These are phyloP conservation scores for Calliopum simillimum DNA, from an alignment of 2,888 invertebrate species.

Conservation along the genomic window DNA sequence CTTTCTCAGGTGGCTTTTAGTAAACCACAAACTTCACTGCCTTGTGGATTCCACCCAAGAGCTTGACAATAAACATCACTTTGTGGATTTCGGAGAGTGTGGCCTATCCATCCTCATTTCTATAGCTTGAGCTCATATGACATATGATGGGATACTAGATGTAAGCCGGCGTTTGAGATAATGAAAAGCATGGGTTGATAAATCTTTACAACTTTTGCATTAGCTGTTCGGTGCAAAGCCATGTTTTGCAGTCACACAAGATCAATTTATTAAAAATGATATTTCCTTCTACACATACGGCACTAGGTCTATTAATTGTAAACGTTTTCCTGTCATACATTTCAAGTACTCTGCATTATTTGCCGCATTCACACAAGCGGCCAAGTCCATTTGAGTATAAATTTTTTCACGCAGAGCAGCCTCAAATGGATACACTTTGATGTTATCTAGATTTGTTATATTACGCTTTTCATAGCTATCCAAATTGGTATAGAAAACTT, in stretches of 20 bases:
- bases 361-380: constrained; percentile 22
- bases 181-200: too few relatives aligned
- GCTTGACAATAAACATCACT: too few relatives aligned
- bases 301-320: constrained; percentile 34
- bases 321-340: constrained; percentile 35
- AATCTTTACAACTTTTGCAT: too few relatives aligned
- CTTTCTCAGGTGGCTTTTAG: too few relatives aligned
- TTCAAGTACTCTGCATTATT: constrained; percentile 37
- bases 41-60: too few relatives aligned
- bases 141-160: too few relatives aligned
- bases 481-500: constrained; percentile 37
- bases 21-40: too few relatives aligned
- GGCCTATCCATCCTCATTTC: too few relatives aligned
- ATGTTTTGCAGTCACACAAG: too few relatives aligned
- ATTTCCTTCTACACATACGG: constrained; percentile 13
- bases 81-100: too few relatives aligned
- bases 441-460: constrained; percentile 16
- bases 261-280: background rate
- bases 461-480: constrained; percentile 40
- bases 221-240: background rate
- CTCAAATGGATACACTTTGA: constrained; percentile 39
- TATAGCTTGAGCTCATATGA: too few relatives aligned
- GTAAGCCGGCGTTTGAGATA: too few relatives aligned
- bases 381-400: constrained; percentile 29
- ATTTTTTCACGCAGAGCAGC: constrained; percentile 25